A percentile compares a stretch with the other conserved stretches of the same genome.
Evolutionary conservation across 1,140 invertebrate species (phyloP).

Genomic region (Pinna nobilis): DNA sequence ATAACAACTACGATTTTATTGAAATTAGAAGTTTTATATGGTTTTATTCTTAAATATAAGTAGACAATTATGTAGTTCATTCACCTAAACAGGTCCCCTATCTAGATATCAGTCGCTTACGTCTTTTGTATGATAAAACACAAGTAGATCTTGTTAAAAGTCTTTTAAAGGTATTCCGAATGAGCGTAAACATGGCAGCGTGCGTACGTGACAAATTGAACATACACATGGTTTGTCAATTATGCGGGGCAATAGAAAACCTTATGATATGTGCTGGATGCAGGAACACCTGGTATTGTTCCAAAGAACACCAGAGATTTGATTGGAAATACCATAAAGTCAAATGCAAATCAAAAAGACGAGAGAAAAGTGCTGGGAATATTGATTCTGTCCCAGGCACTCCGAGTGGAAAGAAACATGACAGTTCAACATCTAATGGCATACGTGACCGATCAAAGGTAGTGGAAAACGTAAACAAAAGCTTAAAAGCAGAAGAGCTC

Average conservation of each 20-base stretch:
- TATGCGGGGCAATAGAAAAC: slow-evolving; percentile 81
- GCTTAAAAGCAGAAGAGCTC: not conserved
- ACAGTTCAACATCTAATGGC: not conserved
- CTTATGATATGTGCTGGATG: slow-evolving; percentile 85
- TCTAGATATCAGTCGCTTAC: too few relatives aligned
- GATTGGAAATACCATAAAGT: slow-evolving; percentile 86
- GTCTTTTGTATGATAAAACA: too few relatives aligned
- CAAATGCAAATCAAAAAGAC: slow-evolving; percentile 55
- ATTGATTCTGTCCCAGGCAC: not conserved
- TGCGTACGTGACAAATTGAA: slow-evolving; percentile 63
- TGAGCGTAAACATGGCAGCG: slow-evolving; percentile 33
- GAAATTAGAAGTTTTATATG: too few relatives aligned
- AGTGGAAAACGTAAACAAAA: not conserved
- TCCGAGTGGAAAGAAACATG: not conserved
- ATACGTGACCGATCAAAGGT: slow-evolving; percentile 23
- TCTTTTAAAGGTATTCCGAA: slow-evolving; percentile 12
- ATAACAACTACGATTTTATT: too few relatives aligned
- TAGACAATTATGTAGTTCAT: too few relatives aligned
- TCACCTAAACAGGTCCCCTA: too few relatives aligned
- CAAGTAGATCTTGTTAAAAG: too few relatives aligned
- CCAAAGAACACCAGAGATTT: slow-evolving; percentile 84
- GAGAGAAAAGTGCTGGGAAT: slow-evolving; percentile 2
- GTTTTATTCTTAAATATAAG: too few relatives aligned
- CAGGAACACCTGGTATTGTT: slow-evolving; percentile 84
- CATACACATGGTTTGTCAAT: slow-evolving; percentile 57